Evolutionary conservation across 2,888 invertebrate species (phyloP).

Genomic region (Tuta absoluta): DNA sequence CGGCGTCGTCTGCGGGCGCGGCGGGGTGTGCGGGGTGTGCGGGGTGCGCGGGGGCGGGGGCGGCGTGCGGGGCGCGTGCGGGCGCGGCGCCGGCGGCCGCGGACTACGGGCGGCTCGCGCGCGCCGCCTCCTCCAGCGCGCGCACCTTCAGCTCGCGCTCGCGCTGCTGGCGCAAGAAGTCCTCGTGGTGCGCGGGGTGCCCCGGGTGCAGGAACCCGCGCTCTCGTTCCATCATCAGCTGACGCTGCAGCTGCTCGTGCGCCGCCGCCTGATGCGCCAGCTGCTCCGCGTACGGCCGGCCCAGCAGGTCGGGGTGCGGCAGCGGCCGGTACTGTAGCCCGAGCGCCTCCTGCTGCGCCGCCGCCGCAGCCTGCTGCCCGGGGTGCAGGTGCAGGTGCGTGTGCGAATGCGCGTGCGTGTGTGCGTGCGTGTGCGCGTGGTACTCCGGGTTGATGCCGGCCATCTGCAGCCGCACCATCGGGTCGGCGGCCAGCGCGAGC

Average conservation of each 20-base stretch:
- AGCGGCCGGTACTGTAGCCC: slow-evolving; percentile 82
- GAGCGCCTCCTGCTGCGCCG: slow-evolving; percentile 85
- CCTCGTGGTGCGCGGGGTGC: slow-evolving; percentile 67
- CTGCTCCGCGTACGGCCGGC: slow-evolving; percentile 91
- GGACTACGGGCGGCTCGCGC: slow-evolving; percentile 79
- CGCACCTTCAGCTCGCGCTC: slow-evolving; percentile 93
- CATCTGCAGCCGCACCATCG: slow-evolving; percentile 96
- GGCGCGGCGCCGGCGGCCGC: slow-evolving; percentile 31
- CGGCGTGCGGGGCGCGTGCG: slow-evolving; percentile 31
- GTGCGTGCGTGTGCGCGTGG: slow-evolving; percentile 95
- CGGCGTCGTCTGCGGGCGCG: slow-evolving; percentile 37
- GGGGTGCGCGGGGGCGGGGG: slow-evolving; percentile 72
- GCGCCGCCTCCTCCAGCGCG: slow-evolving; percentile 91
- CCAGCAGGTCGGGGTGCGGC: slow-evolving; percentile 89
- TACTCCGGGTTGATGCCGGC: slow-evolving; percentile 93
- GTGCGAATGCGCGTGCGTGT: slow-evolving; percentile 95
- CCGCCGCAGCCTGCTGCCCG: slow-evolving; percentile 84
- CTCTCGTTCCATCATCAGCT: slow-evolving; percentile 91
- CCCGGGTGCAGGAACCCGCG: slow-evolving; percentile 83
- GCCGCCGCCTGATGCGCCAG: slow-evolving; percentile 89
- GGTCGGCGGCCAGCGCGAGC: slow-evolving; percentile 92
- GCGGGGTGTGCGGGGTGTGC: slow-evolving; percentile 47
- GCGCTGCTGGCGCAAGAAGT: slow-evolving; percentile 87
- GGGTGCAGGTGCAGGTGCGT: slow-evolving; percentile 91
- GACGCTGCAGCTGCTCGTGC: slow-evolving; percentile 92